Evolutionary conservation across 2,888 invertebrate species (phyloP).

Genomic region (Ellobium chinense): DNA sequence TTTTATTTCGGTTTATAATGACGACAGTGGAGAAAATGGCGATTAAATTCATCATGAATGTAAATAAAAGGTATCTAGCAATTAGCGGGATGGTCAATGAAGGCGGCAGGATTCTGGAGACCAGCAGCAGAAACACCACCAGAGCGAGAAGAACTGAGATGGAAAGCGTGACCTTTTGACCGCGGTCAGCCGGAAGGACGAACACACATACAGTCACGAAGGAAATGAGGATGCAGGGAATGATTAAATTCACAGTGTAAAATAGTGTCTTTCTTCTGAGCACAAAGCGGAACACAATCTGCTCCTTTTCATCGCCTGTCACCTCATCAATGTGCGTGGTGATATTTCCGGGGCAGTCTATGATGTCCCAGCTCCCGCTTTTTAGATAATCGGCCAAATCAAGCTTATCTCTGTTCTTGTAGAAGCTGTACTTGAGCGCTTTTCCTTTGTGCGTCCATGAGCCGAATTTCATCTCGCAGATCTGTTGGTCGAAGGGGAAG

Average conservation of each 20-base stretch:
- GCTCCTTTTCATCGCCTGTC: slow-evolving; percentile 65
- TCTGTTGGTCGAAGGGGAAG: slow-evolving; percentile 99
- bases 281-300: slow-evolving; percentile 96
- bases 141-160: slow-evolving; percentile 99
- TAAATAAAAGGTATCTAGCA: slow-evolving; percentile 99
- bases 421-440: slow-evolving; percentile 73
- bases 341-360: slow-evolving; percentile 74
- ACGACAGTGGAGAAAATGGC: slow-evolving; percentile 99
- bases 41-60: slow-evolving; percentile 99
- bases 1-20: slow-evolving; percentile 99
- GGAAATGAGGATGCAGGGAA: slow-evolving; percentile 98
- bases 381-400: slow-evolving; percentile 78
- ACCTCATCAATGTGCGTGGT: slow-evolving; percentile 60
- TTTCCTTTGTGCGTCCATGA: slow-evolving; percentile 78
- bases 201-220: slow-evolving; percentile 99
- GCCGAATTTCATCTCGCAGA: slow-evolving; percentile 99
- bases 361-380: slow-evolving; percentile 79
- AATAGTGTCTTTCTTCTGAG: slow-evolving; percentile 98
- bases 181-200: slow-evolving; percentile 98
- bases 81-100: slow-evolving; percentile 98
- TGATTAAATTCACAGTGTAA: slow-evolving; percentile 99
- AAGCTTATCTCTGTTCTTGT: slow-evolving; percentile 69
- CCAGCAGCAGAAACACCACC: slow-evolving; percentile 98
- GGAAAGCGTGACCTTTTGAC: slow-evolving; percentile 91
- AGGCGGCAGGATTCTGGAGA: slow-evolving; percentile 99